phyloP scores from a whole-genome alignment of 2,888 invertebrate genomes.

The Cabera pusaria region DNA sequence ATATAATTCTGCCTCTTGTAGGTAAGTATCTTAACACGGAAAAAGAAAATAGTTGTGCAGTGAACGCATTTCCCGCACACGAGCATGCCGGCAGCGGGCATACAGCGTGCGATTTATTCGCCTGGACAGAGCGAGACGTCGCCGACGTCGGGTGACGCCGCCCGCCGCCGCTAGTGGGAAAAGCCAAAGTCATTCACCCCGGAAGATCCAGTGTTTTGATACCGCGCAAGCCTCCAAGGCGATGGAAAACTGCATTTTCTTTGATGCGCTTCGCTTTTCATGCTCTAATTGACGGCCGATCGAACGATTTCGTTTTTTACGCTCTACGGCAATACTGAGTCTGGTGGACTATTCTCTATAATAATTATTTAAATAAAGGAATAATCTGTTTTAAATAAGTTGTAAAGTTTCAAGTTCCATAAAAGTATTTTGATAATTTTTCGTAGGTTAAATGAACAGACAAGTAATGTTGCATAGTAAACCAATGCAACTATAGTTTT shows the following conservation, averaged over 20 bases:
- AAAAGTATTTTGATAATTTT: too few relatives aligned
- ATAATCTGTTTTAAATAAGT: too few relatives aligned
- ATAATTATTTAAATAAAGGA: too few relatives aligned
- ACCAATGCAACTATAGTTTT: too few relatives aligned
- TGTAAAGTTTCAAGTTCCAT: too few relatives aligned
- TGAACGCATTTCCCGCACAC: slow-evolving; percentile 79
- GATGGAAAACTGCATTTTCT: slow-evolving; percentile 81
- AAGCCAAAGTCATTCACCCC: slow-evolving; percentile 76
- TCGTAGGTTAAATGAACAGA: too few relatives aligned
- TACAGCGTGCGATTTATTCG: slow-evolving; percentile 67
- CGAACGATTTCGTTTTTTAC: slow-evolving; percentile 49
- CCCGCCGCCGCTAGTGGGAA: slow-evolving; percentile 57
- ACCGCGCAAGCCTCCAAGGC: slow-evolving; percentile 71
- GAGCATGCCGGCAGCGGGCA: slow-evolving; percentile 38
- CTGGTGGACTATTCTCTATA: too few relatives aligned
- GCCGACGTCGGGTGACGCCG: slow-evolving; percentile 52
- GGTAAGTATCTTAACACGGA: slow-evolving; percentile 4
- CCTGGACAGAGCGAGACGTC: slow-evolving; percentile 42
- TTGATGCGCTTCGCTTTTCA: slow-evolving; percentile 77
- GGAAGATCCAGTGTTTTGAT: slow-evolving; percentile 83
- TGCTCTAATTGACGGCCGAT: slow-evolving; percentile 71
- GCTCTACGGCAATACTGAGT: not conserved
- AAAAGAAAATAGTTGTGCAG: slow-evolving; percentile 73
- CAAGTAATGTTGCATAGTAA: too few relatives aligned
- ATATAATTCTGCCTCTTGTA: not conserved